Base-by-base conservation (phyloP, 2,113 vertebrate genomes). In the Malurus elegans region DNA sequence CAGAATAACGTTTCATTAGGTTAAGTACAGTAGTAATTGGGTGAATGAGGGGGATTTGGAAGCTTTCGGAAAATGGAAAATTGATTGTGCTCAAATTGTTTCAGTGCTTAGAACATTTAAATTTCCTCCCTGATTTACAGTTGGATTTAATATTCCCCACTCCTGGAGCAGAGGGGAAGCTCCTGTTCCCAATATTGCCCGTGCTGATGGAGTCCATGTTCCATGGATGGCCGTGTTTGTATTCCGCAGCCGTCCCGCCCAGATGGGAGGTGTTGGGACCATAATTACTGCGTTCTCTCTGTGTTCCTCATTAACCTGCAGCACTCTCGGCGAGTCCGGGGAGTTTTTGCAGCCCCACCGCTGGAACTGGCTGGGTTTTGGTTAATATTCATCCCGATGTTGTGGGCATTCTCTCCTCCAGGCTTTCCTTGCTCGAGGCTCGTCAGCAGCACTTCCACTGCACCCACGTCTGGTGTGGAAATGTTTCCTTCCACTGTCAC, bases 1-100 rank as follows among this genome's bases (percentile, higher is more conserved):
- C 96, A 98, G 98, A 98, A 99, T 98, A 96, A 98, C 96, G 98
- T 98, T 98, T 97, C 98, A 98, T 98, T 98, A 98, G 97, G 98
- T 97, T 97, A 98, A 98, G 95, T 98, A 98, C 87, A 97, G 88
- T 97, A 95, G 90, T 97, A 96, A 98, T 97, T 98, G 93, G 61
- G 62, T 96, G 91, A 97, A 96, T 93, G 95, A 95, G 90, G 98
- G 97, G 96, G 98, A 97, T 97, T 96, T 92, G 75, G 75, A 79
- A 96, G 95, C 97, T 98, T 98, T 98, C 89, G 97, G 94, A 95
- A 95, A 98, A 97, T 97, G 97, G 98, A 97, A 98, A 98, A 98
- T 98, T 96, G 97, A 98, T 99, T 97, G 92, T 87, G 67, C 92
- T 93, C 58, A 72, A 82, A 97, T 96, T 95, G 92, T 89, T 96